Percentiles rank a stretch among this genome's conserved stretches.
phyloP scores from a whole-genome alignment of 2,888 invertebrate species.

The Trimorus sp. region DNA sequence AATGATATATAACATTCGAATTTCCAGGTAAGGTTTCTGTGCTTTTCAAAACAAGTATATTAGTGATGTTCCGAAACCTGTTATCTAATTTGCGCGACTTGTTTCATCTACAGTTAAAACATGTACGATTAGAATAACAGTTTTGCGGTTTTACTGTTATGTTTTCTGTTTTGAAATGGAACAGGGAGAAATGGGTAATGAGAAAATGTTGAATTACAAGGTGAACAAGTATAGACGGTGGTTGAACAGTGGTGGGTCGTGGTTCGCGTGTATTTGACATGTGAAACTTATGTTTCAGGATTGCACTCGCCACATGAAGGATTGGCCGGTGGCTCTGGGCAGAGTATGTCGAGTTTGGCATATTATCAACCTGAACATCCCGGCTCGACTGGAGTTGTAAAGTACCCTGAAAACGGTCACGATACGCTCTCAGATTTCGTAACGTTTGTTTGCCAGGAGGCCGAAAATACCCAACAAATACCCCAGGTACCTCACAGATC shows the following conservation, averaged over 20 bases:
- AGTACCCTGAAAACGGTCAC: conserved; percentile 92
- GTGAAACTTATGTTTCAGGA: conserved; percentile 78
- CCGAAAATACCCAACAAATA: conserved; percentile 89
- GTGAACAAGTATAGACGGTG: conserved; percentile 70
- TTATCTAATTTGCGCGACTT: no score
- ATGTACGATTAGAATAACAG: no score
- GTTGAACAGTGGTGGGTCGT: conserved; percentile 69
- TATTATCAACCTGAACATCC: conserved; percentile 85
- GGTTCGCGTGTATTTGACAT: conserved; percentile 47
- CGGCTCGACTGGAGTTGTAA: conserved; percentile 82
- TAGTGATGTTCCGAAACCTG: no score
- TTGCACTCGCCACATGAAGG: conserved; percentile 83
- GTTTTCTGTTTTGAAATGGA: no score
- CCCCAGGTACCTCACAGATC: conserved; percentile 85
- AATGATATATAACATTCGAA: no score
- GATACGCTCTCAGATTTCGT: conserved; percentile 98
- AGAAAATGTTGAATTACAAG: conserved; percentile 4
- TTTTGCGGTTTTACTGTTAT: no score
- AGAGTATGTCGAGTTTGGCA: conserved; percentile 81
- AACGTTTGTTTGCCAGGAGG: conserved; percentile 98
- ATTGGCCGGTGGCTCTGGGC: conserved; percentile 83
- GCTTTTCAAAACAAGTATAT: no score
- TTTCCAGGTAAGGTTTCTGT: no score
- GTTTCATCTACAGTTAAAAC: no score
- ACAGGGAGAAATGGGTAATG: background rate